Percentiles rank a stretch among this genome's conserved stretches.
Conservation (phyloP, 2,888 invertebrate genomes). For the Ramazzottius varieornatus region DNA sequence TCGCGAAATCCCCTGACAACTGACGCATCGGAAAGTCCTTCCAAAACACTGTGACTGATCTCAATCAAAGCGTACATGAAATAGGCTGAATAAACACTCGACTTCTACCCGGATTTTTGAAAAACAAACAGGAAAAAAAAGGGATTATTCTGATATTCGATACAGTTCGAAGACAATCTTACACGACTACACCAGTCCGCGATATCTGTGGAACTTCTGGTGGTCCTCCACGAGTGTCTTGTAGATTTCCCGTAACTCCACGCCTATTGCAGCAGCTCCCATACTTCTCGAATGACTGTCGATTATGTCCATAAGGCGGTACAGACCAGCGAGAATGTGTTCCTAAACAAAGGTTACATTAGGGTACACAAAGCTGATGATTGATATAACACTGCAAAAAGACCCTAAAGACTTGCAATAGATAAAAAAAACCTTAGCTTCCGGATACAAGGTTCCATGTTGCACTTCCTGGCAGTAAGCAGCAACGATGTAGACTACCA, state of each 20-base stretch:
- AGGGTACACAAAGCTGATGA: too few species aligned
- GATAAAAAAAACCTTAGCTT: neutral
- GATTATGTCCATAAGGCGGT: neutral
- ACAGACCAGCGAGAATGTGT: neutral
- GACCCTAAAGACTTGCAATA: neutral
- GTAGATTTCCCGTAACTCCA: neutral
- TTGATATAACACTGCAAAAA: too few species aligned
- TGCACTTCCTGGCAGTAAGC: neutral
- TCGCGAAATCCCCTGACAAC: too few species aligned
- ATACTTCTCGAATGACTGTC: neutral
- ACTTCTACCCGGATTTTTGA: too few species aligned
- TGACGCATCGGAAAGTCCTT: too few species aligned
- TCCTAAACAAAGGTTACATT: neutral
- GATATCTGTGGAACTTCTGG: neutral
- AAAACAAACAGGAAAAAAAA: too few species aligned
- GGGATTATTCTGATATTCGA: too few species aligned
- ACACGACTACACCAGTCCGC: neutral
- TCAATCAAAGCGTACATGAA: too few species aligned
- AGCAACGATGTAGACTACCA: neutral
- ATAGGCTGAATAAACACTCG: too few species aligned
- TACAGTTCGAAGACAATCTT: too few species aligned
- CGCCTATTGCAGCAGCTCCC: neutral
- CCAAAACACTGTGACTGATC: too few species aligned
- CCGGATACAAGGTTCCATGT: neutral
- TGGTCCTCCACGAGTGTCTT: neutral